These are phyloP conservation scores for Phengaris alcon DNA, from an alignment of 2,888 invertebrate genomes.

Conservation along the genomic window DNA sequence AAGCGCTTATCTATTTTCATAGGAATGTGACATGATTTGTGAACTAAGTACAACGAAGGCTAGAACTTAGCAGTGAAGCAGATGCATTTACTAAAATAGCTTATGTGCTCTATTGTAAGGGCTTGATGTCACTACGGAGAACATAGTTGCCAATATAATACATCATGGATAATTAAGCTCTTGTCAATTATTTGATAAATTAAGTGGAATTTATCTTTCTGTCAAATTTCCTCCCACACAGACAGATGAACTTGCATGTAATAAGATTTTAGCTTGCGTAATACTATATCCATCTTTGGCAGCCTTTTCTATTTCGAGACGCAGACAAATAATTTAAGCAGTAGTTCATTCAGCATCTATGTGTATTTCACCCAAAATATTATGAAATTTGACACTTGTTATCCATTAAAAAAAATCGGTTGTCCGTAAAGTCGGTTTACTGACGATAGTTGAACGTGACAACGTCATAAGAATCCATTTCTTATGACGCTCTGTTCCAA, in stretches of 20 bases:
- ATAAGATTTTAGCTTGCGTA: constrained; percentile 28
- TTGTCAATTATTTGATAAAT: constrained; percentile 39
- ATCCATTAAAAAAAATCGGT: no score
- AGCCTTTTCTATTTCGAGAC: constrained; percentile 17
- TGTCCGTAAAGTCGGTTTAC: no score
- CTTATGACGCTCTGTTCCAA: no score
- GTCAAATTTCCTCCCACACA: constrained; percentile 39
- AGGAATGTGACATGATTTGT: not conserved
- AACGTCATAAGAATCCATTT: no score
- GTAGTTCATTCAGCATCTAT: not conserved
- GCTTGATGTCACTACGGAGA: not conserved
- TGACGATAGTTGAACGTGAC: no score
- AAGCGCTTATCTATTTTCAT: no score
- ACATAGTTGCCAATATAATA: constrained; percentile 32
- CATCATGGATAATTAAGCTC: constrained; percentile 37
- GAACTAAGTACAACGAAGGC: not conserved
- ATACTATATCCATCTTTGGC: constrained; percentile 1
- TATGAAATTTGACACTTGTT: not conserved
- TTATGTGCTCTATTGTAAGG: not conserved
- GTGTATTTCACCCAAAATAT: not conserved
- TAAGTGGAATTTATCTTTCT: constrained; percentile 37
- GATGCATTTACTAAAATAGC: not conserved
- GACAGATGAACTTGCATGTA: constrained; percentile 30
- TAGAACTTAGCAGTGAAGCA: not conserved
- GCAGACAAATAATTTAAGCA: constrained; percentile 1